phyloP scores from a whole-genome alignment of 2,797 vertebrate genomes.

The Otus scops region DNA sequence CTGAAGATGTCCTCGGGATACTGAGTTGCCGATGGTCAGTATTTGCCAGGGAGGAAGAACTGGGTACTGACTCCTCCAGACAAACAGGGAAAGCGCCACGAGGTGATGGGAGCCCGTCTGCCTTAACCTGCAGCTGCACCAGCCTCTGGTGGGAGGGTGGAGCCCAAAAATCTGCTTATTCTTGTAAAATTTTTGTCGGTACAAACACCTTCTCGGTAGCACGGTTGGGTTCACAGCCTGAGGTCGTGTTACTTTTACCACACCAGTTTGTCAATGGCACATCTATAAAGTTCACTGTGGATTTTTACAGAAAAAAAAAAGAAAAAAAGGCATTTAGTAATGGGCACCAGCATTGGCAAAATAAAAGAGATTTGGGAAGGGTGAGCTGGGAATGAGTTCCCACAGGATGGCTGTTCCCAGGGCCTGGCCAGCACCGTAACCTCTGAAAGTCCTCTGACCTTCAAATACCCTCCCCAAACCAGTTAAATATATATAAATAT shows the following conservation, averaged over 20 bases:
- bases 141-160: not conserved
- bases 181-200: not conserved
- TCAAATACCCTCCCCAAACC: constrained; percentile 14
- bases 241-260: not conserved
- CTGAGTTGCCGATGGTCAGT: rapidly evolving
- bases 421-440: not conserved
- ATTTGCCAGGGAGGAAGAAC: not conserved
- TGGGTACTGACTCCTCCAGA: not conserved
- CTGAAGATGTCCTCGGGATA: not conserved
- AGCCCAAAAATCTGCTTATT: not conserved
- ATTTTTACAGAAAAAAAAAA: not conserved
- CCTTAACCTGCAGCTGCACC: not conserved
- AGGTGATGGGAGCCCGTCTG: rapidly evolving
- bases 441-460: constrained; percentile 51
- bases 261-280: not conserved
- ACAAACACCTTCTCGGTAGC: not conserved
- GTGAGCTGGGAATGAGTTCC: not conserved
- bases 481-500: constrained; percentile 27
- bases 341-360: not conserved
- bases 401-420: not conserved
- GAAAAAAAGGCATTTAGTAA: not conserved
- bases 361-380: not conserved
- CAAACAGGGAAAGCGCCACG: not conserved
- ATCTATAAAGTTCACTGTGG: not conserved
- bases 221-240: not conserved